These are phyloP conservation scores for Rhineura floridana DNA, from an alignment of 2,113 vertebrate species.

Conservation along the genomic window DNA sequence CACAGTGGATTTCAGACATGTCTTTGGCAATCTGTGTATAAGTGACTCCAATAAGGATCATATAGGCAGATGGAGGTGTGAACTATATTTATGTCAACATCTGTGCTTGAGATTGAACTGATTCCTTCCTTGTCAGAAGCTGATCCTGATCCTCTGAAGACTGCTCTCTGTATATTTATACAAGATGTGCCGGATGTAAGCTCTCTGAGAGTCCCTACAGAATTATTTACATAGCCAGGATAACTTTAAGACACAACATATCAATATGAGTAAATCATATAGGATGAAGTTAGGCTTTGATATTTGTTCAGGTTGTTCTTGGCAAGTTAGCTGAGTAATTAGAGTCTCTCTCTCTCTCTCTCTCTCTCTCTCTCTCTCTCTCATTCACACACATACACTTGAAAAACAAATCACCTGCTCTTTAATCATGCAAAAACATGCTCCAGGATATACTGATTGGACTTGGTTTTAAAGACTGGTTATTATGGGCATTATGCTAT, in stretches of 20 bases:
- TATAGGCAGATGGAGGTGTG: neutral
- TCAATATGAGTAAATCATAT: neutral
- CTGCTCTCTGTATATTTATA: neutral
- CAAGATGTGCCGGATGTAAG: neutral
- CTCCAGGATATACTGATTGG: neutral
- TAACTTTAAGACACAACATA: neutral
- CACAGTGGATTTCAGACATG: no score
- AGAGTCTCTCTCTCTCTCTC: no score
- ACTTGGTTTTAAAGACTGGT: constrained; percentile 17
- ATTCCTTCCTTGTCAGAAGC: neutral
- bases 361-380: no score
- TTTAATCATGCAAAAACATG: no score
- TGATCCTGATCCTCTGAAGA: neutral
- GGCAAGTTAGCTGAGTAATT: neutral
- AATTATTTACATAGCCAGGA: neutral
- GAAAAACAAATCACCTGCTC: no score
- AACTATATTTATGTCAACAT: neutral
- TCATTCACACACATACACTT: constrained; percentile 16
- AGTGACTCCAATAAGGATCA: neutral
- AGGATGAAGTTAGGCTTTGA: neutral
- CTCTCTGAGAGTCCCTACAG: neutral
- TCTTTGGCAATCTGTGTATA: neutral
- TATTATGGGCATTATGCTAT: neutral
- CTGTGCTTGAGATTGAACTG: neutral
- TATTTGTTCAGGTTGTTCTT: neutral